Base-by-base conservation (phyloP, 64 coral and sea anemone species). In the Hydrozoanthus tunicans region DNA sequence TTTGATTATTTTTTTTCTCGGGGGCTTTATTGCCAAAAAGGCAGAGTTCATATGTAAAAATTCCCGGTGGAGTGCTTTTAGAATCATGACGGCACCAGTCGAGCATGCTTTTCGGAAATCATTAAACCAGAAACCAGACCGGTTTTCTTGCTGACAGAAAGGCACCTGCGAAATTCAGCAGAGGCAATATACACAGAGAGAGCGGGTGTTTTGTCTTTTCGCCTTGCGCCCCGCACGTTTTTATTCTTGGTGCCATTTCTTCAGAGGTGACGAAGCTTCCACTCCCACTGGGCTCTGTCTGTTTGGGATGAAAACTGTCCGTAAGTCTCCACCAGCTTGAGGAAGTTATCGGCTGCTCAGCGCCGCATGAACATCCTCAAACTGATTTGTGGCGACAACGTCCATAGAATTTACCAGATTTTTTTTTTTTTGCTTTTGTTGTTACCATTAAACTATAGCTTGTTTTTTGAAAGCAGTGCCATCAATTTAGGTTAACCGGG, bases 301-400 rank as follows among this genome's bases (percentile, higher is more conserved):
- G 83, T 88, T 60, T 6, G 23, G 9, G 23, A 88, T 88, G 68
- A 88, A 88, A 79, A 74, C 25, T 59, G 56, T 56, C 61, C 74
- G 84, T 32, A 75, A 88, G 74, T 74, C 68, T 74, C 12, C 58
- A 11, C 26, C 69, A 43, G 70, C 74, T 88, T 88, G 84, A 88
- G 84, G 84, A 88, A 88, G 84, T 88, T 74, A 73, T 88, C 55
- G 54, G 54, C 20, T 7, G 58, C 55, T 9, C 9, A 1, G 12
- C 84, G 12, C 69, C 27, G 69, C 84, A 74, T 10, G 84, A 57
- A 59, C 6, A 17, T 74, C 11, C 55, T 26, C 60, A 52, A 74
- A 43, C 54, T 60, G 56, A 74, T 73, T 88, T 88, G 10, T 15
- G 9, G 6, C 26, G 23, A 60, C 1, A 76, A 53, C 43, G 12